Percentiles rank a stretch among this genome's conserved stretches.
Conservation (phyloP, 2,888 invertebrate genomes). For the Megaustenia siamemsis region DNA sequence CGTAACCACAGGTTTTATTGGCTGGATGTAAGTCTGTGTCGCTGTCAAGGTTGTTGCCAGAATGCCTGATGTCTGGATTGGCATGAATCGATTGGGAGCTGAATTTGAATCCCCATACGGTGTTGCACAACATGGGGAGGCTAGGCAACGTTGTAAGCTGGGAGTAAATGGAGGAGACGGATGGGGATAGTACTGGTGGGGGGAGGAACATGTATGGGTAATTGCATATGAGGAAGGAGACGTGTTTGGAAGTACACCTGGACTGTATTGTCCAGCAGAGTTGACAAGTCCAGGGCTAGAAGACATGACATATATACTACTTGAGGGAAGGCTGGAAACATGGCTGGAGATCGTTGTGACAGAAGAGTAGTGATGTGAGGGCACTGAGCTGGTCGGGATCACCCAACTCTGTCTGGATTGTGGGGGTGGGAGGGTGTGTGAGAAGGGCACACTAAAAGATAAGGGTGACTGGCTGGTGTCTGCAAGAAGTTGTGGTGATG, state of each 20-base stretch:
- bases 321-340: background rate
- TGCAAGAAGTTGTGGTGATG: conserved; percentile 11
- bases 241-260: conserved; percentile 10
- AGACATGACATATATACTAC: background rate
- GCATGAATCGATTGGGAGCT: conserved; percentile 69
- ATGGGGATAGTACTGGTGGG: conserved; percentile 43
- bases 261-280: background rate
- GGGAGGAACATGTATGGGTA: conserved; percentile 33
- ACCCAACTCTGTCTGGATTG: background rate
- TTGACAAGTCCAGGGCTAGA: background rate
- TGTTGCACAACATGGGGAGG: conserved; percentile 45
- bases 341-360: background rate
- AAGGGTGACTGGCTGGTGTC: background rate
- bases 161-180: conserved; percentile 54
- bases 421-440: background rate
- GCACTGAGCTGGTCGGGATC: background rate
- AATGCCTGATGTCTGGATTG: conserved; percentile 65
- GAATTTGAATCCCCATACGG: conserved; percentile 44
- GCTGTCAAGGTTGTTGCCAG: conserved; percentile 16
- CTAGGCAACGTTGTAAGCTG: conserved; percentile 21
- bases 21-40: conserved; percentile 55
- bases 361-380: conserved; percentile 9
- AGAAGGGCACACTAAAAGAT: background rate
- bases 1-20: conserved; percentile 71
- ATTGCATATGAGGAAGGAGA: conserved; percentile 13